Percentiles rank a stretch among this genome's conserved stretches.
Evolutionary conservation across 2,888 invertebrate species (phyloP).

Genomic region (Drosophila prolongata): DNA sequence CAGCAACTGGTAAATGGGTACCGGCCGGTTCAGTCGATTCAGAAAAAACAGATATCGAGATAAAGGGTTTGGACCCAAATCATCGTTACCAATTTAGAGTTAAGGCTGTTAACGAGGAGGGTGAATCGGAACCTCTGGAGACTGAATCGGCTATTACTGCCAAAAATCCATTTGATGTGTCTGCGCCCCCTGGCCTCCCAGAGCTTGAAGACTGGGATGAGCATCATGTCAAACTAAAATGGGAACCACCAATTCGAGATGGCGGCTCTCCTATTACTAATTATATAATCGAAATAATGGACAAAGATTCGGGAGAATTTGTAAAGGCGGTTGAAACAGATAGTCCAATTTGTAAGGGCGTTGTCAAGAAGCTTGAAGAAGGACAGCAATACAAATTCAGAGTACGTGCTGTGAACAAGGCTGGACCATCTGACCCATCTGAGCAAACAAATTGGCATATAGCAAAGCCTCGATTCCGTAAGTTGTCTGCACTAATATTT

Average conservation of each 20-base stretch:
- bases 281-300: constrained; percentile 96
- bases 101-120: constrained; percentile 98
- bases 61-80: constrained; percentile 95
- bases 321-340: constrained; percentile 93
- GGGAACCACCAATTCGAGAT: constrained; percentile 95
- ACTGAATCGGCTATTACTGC: constrained; percentile 95
- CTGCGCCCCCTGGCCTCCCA: constrained; percentile 95
- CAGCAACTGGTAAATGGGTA: constrained; percentile 93
- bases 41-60: constrained; percentile 91
- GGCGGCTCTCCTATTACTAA: constrained; percentile 97
- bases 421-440: constrained; percentile 95
- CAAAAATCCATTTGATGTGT: constrained; percentile 98
- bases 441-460: constrained; percentile 96
- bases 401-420: constrained; percentile 97
- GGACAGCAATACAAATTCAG: constrained; percentile 98
- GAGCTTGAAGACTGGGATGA: constrained; percentile 96
- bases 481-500: constrained; percentile 84
- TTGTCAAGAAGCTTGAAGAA: constrained; percentile 95
- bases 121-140: constrained; percentile 97
- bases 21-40: constrained; percentile 94
- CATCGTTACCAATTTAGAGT: constrained; percentile 99
- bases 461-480: constrained; percentile 94
- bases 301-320: constrained; percentile 93
- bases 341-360: constrained; percentile 93
- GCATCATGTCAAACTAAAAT: constrained; percentile 94